Evolutionary conservation across 2,113 vertebrate species (phyloP).

Genomic region (Raja brachyura): DNA sequence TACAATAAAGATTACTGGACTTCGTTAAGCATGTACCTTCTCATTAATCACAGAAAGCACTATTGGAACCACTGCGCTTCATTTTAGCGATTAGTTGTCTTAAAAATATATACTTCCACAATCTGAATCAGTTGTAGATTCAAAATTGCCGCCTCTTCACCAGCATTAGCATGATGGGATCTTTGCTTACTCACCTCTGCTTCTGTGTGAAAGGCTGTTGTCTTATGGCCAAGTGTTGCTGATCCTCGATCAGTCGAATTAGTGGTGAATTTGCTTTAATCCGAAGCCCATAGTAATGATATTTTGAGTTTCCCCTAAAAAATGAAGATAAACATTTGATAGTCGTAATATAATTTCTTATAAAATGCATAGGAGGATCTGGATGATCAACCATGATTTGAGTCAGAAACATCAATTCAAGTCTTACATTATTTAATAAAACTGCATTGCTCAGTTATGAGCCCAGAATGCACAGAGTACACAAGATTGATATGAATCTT

Average conservation of each 20-base stretch:
- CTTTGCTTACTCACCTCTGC: constrained; percentile 60
- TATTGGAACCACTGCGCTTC: neutral
- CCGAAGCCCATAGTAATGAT: constrained; percentile 85
- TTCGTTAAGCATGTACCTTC: neutral
- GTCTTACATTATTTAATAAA: no score
- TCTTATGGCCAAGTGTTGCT: constrained; percentile 86
- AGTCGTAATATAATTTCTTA: neutral
- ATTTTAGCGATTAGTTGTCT: neutral
- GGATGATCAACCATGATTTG: no score
- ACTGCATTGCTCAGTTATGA: no score
- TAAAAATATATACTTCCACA: neutral
- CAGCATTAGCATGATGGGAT: neutral
- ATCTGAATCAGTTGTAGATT: neutral
- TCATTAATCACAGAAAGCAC: neutral
- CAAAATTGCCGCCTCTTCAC: neutral
- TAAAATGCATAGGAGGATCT: neutral
- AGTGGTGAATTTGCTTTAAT: constrained; percentile 82
- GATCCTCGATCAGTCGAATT: constrained; percentile 79
- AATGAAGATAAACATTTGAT: constrained; percentile 27
- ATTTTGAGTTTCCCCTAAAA: constrained; percentile 83
- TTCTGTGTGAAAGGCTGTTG: constrained; percentile 86
- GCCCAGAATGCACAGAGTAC: no score
- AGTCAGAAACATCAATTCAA: no score
- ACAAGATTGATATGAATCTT: no score
- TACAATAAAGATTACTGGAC: neutral